Base-by-base conservation (phyloP, 2,888 invertebrate genomes). In the Sicus ferrugineus region DNA sequence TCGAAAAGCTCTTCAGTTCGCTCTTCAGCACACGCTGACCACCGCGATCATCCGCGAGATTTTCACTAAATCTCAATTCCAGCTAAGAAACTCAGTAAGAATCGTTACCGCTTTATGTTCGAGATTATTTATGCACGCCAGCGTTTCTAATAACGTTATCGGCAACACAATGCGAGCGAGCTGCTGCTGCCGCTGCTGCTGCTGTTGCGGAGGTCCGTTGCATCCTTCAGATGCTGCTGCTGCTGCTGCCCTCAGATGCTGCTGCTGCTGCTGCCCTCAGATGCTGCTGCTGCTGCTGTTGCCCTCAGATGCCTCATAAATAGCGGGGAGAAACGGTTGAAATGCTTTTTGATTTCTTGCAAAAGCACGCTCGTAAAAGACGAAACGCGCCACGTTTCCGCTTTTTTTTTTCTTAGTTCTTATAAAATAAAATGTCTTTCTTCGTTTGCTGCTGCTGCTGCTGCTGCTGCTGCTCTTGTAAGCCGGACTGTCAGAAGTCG, bases 341-440 rank as follows among this genome's bases (percentile, higher is more conserved):
- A 67, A 67, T 67, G 59, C 30, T 58, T 58, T 67, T 67, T 67
- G 67, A 59, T 67, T 67, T 48, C 48, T 67, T 23, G 67, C 65
- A 54, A 54, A 54, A 38, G 34, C 52, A 34, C 30, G 48, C 59
- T 67, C 59, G 31, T 59, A 58, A 67, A 67, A 42, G 56, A 58
- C 54, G 42, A 38, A 50, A 42, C 38, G 28, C 31, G 30, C 46
- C 34, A 65, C n/a, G 26, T 11, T 48, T 46, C 14, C 23, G 31
- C 7, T 42, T 28, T 26, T 38, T 26, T 23, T 11, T 23, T 16
- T 61, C 6, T 62, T 62, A 48, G n/a, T 54, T 7, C 9, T n/a
- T 28, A 52, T 30, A 38, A 28, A 59, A 14, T 23, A 48, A 67
- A 30, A 54, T 48, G 54, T 58, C 21, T 28, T 54, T 59, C 23